Evolutionary conservation across 2,113 vertebrate genomes (phyloP), one percentile per base, ranked within the genome.

Genomic region (Psilopsiagon aymara): DNA sequence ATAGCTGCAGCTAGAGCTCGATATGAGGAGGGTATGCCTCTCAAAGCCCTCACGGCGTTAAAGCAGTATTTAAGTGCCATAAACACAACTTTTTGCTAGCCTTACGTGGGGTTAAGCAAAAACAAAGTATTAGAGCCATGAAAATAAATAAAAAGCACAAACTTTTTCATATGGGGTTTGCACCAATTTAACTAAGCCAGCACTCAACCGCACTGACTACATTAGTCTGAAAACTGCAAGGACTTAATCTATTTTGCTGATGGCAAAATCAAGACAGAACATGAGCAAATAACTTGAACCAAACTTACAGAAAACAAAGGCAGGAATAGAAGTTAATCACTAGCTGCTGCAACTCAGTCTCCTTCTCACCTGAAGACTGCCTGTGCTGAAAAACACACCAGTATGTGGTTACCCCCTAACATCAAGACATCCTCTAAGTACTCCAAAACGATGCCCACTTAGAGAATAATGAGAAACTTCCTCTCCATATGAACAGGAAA

Each of bases 11-110:
- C 1, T 35, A 39, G n/a, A 92, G 35, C 23, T 51, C 7, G 29
- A 17, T 37, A 19, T 0, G 21, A 31, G 0, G 2, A 81, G 13
- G 11, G 13, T 18, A 18, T 4, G 5, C 24, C 10, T 85, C 62
- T 18, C 1, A 0, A 75, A 79, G 47, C 2, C 44, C 11, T 86
- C 17, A 11, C 0, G 3, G 31, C 52, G 27, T 62, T 83, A 77
- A 69, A 66, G 16, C 4, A 52, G 19, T 14, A 31, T 52, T 80
- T 53, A 71, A 57, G 53, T 41, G 47, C 37, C 0, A 15, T 2
- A 6, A 64, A 57, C 11, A 31, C 16, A 39, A 25, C 4, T 27
- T 28, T 41, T 59, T 81, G 39, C 13, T 5, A 35, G 10, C 2
- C 5, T 69, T 68, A 20, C 43, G 1, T 74, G 49, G 7, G 17